Conservation (phyloP, 2,113 vertebrate genomes). For the Nipponia nippon region DNA sequence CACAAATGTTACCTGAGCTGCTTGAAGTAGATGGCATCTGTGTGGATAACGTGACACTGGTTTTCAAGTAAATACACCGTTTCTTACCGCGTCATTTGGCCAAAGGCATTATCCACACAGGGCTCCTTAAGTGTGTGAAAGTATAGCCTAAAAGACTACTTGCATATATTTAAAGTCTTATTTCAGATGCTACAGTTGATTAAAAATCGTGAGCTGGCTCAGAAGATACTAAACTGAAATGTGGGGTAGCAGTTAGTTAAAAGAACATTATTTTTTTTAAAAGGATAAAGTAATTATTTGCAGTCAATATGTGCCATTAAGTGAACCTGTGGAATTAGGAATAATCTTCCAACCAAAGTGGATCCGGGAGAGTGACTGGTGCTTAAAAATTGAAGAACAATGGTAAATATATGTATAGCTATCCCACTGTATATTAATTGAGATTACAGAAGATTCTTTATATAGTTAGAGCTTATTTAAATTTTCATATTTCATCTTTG, state of each 20-base stretch:
- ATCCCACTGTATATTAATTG: constrained; percentile 78
- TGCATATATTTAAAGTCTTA: constrained; percentile 68
- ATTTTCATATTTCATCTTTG: constrained; percentile 85
- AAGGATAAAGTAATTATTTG: constrained; percentile 77
- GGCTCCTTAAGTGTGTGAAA: background rate
- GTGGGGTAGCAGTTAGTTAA: constrained; percentile 80
- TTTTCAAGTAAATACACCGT: background rate
- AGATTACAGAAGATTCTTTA: constrained; percentile 83
- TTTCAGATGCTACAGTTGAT: constrained; percentile 65
- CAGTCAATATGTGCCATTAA: constrained; percentile 91
- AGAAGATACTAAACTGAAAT: constrained; percentile 84
- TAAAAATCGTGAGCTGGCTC: constrained; percentile 92
- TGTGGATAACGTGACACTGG: background rate
- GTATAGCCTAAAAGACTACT: constrained; percentile 53
- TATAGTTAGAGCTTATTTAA: constrained; percentile 83
- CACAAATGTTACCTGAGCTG: background rate
- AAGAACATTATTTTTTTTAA: constrained; percentile 79
- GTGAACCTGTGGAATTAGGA: constrained; percentile 85
- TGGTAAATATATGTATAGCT: constrained; percentile 72
- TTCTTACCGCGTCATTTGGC: background rate
- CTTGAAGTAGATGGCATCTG: background rate
- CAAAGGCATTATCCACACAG: constrained; percentile 30
- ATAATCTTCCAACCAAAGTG: constrained; percentile 91
- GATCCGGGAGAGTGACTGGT: constrained; percentile 82
- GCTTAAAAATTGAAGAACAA: constrained; percentile 75